Evolutionary conservation across 2,888 invertebrate species (phyloP), one percentile per base, ranked within the genome.

Genomic region (Thecophora atra): DNA sequence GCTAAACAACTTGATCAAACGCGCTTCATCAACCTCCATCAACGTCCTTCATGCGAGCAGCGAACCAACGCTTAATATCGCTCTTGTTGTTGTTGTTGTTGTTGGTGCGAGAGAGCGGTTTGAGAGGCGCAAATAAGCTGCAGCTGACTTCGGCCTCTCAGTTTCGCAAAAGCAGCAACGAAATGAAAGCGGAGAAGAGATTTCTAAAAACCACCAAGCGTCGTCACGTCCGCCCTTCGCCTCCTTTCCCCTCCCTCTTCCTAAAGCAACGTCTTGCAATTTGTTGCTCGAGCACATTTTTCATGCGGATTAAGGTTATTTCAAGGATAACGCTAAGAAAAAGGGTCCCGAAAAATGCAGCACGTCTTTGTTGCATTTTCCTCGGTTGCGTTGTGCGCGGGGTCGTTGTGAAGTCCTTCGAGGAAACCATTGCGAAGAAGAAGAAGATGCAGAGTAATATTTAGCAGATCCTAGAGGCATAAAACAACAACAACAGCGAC

Each of bases 301-400:
- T 70, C 70, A 70, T 52, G 21, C 80, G 82, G 84, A 83, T 84
- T 84, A 83, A 81, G 83, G 83, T 83, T 82, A 82, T 79, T 83
- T 83, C 84, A 83, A 84, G 84, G 83, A 83, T 84, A 81, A 77
- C 72, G 72, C 64, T 70, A 67, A 60, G 60, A 72, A 37, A 65
- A 70, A 52, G 63, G 26, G 52, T 52, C 70, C 70, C 30, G 63
- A 69, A 37, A 37, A 37, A 37, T 37, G 37, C 37, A 37, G 11
- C 37, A 37, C 37, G 6, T 37, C 37, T 44, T 58, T n/a, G 19
- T 58, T 62, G 60, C 30, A 47, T 13, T 58, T 58, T 13, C 21
- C 30, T 24, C n/a, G n/a, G 17, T 19, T 51, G 26, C 26, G 17
- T 47, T 37, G 6, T 37, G n/a, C n/a, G n/a, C n/a, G 37, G 19